Base-by-base conservation (phyloP, 1,140 invertebrate genomes). In the Caenorhabditis latens region DNA sequence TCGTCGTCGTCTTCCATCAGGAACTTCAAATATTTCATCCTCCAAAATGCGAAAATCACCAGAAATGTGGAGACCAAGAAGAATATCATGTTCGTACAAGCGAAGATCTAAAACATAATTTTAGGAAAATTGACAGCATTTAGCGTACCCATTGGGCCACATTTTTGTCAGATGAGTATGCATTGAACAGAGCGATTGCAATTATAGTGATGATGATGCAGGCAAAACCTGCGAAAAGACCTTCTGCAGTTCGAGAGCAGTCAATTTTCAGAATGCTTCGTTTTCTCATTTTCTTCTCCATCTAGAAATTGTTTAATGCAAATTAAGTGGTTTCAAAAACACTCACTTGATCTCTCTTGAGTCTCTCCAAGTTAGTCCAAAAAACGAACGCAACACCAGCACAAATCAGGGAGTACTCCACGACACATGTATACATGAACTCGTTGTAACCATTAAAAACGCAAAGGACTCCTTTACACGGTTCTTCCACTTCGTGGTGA, bases 351-450 rank as follows among this genome's bases (percentile, higher is more conserved):
- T 83, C 86, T 16, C 55, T 32, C 48, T 84, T 86, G 7, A 63
- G 43, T 21, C 21, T n/a, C 14, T 86, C 86, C 8, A 86, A 24
- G 53, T 84, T 88, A 6, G 75, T 67, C 87, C 87, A 88, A 55
- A 88, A 88, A n/a, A 88, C 87, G 21, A 88, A 88, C 1, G 87
- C 87, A 24, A 88, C 87, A 43, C 87, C 87, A 43, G 87, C 87
- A 61, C 87, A 88, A 42, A 88, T 84, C 40, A 88, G 50, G 0
- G 87, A 88, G 19, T 88, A 88, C 53, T 88, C 87, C 0, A 88
- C 87, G 0, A 88, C 87, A 40, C 87, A 88, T 11, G 87, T 88
- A 58, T 88, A 88, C 87, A 88, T 88, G 55, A 88, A 88, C 43
- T 88, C 87, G 55, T 79, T 84, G 82, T 84, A 88, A 6, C 84